phyloP scores from a whole-genome alignment of 2,113 vertebrate species.

The Oostethus manadensis region DNA sequence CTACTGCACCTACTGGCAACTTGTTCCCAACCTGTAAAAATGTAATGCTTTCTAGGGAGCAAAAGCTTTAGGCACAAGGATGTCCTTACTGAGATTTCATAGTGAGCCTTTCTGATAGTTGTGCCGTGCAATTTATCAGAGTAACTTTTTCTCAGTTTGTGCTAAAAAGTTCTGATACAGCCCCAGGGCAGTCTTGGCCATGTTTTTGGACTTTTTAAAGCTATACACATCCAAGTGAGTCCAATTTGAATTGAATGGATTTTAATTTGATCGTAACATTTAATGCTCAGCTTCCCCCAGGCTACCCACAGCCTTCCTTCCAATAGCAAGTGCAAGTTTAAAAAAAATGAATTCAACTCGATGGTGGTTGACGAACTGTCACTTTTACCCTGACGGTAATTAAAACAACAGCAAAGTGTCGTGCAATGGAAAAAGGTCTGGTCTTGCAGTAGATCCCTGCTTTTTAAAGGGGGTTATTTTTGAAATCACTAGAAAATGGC shows the following conservation, averaged over 20 bases:
- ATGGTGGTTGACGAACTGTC: constrained; percentile 8
- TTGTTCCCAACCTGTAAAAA: too few species aligned
- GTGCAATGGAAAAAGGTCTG: constrained; percentile 1
- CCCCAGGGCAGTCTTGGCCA: constrained; percentile 11
- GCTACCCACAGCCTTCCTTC: neutral
- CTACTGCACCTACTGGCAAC: too few species aligned
- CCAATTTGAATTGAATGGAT: constrained; percentile 41
- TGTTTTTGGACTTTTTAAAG: neutral
- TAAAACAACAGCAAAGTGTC: neutral
- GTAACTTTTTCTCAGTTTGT: constrained; percentile 21
- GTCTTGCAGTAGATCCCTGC: too few species aligned
- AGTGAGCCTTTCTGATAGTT: neutral
- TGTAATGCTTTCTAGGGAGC: neutral
- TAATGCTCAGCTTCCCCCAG: constrained; percentile 21
- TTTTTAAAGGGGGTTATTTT: too few species aligned
- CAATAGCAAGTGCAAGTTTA: constrained; percentile 31
- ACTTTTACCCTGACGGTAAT: constrained; percentile 6
- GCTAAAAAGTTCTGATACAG: constrained; percentile 19
- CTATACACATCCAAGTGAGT: constrained; percentile 27
- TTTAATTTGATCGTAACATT: constrained; percentile 34
- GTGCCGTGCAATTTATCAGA: neutral
- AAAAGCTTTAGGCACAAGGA: neutral
- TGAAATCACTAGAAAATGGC: too few species aligned
- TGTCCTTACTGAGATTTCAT: neutral
- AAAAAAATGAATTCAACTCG: constrained; percentile 35